A percentile compares a stretch with the other conserved stretches of the same genome.
Conservation (phyloP, 1,140 invertebrate genomes). For the Grapholita molesta region DNA sequence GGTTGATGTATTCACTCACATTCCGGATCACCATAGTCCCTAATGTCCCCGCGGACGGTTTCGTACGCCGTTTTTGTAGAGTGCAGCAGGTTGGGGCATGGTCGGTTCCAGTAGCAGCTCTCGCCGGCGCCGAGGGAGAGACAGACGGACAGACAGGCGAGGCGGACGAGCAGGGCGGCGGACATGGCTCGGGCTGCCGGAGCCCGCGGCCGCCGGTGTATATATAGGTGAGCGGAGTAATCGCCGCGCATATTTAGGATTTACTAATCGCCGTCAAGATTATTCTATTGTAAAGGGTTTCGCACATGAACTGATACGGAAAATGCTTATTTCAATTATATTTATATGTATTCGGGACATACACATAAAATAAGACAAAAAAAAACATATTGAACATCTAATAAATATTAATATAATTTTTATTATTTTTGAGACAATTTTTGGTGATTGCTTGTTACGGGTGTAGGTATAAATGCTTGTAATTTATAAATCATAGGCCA, state of each 20-base stretch:
- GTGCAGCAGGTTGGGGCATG: conserved; percentile 41
- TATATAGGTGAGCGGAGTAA: not conserved
- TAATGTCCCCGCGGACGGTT: conserved; percentile 54
- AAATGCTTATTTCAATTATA: not conserved
- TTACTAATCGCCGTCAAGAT: not conserved
- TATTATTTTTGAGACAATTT: no score
- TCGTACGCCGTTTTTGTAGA: conserved; percentile 57
- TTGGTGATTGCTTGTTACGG: no score
- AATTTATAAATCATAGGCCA: no score
- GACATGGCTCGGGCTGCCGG: not conserved
- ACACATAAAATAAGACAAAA: no score
- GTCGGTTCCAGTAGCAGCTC: conserved; percentile 51
- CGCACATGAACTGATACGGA: not conserved
- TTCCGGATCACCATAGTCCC: conserved; percentile 37
- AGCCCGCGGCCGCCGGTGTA: not conserved
- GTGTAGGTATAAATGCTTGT: no score
- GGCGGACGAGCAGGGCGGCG: not conserved
- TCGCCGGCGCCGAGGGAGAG: not conserved
- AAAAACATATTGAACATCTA: no score
- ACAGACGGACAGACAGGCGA: not conserved
- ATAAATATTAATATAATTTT: no score
- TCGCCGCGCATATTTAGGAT: not conserved
- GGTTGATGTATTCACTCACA: conserved; percentile 43
- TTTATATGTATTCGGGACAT: not conserved
- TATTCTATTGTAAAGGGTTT: not conserved